These are phyloP conservation scores for Agonum fuliginosum DNA, from an alignment of 2,888 invertebrate species.

Conservation along the genomic window DNA sequence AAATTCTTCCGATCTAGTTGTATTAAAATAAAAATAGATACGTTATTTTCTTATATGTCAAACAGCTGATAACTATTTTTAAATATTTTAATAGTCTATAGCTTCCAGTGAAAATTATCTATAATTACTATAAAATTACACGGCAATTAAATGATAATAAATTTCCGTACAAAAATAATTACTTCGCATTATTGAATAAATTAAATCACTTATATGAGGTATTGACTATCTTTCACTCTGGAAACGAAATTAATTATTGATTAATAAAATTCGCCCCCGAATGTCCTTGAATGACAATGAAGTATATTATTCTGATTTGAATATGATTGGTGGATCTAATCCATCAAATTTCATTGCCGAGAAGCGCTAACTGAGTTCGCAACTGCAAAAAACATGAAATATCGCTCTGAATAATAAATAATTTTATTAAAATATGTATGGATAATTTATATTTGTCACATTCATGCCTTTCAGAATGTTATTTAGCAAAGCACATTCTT, in stretches of 20 bases:
- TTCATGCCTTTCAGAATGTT: constrained; percentile 16
- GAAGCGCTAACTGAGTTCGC: constrained; percentile 6
- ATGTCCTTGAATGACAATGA: background rate
- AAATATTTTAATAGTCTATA: no score
- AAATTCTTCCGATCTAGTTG: no score
- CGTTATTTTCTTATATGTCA: no score
- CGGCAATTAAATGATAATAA: background rate
- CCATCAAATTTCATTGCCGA: constrained; percentile 42
- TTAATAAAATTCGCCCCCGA: background rate
- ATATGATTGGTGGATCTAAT: constrained; percentile 33
- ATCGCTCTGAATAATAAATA: constrained; percentile 37
- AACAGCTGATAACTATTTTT: no score
- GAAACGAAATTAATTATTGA: background rate
- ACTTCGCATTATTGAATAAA: background rate
- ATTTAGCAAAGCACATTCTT: background rate
- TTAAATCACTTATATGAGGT: background rate
- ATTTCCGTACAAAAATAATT: background rate
- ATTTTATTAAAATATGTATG: constrained; percentile 42
- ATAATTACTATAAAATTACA: background rate
- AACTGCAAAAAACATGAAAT: constrained; percentile 40
- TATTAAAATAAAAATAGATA: no score
- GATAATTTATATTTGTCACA: constrained; percentile 36
- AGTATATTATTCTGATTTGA: constrained; percentile 26
- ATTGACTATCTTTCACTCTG: background rate
- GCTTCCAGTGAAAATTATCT: background rate